Evolutionary conservation across 1,140 invertebrate genomes (phyloP).

Genomic region (Achatina immaculata): DNA sequence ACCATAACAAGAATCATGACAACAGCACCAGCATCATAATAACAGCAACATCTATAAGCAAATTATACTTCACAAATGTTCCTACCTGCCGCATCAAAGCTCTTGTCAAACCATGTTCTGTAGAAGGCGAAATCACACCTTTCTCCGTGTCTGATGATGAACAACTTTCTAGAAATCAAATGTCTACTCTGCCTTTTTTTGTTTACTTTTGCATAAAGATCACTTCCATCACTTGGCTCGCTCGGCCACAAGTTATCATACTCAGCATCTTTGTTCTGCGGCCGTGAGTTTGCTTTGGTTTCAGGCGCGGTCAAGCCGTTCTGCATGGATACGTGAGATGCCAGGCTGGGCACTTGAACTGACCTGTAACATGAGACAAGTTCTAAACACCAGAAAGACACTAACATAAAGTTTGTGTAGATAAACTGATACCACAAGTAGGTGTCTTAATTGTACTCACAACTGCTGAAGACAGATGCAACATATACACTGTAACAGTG

Average conservation of each 20-base stretch:
- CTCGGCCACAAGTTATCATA: slow-evolving; percentile 52
- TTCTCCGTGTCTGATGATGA: slow-evolving; percentile 88
- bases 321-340: background rate
- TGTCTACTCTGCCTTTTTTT: background rate
- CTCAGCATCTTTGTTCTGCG: slow-evolving; percentile 41
- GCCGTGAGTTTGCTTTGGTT: background rate
- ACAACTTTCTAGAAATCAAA: slow-evolving; percentile 72
- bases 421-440: no score
- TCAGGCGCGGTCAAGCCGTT: background rate
- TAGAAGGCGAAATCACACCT: slow-evolving; percentile 92
- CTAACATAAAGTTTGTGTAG: no score
- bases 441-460: no score
- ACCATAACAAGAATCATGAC: no score
- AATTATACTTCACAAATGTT: no score
- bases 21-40: no score
- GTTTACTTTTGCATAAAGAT: slow-evolving; percentile 54
- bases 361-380: no score
- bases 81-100: slow-evolving; percentile 83
- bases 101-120: slow-evolving; percentile 84
- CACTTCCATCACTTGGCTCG: slow-evolving; percentile 28
- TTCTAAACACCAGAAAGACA: no score
- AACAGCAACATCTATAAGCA: no score
- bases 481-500: no score
- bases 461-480: no score
- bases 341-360: slow-evolving; percentile 23